These are phyloP conservation scores for Cryptocephalus primarius DNA, from an alignment of 2,888 invertebrate genomes.

Conservation along the genomic window DNA sequence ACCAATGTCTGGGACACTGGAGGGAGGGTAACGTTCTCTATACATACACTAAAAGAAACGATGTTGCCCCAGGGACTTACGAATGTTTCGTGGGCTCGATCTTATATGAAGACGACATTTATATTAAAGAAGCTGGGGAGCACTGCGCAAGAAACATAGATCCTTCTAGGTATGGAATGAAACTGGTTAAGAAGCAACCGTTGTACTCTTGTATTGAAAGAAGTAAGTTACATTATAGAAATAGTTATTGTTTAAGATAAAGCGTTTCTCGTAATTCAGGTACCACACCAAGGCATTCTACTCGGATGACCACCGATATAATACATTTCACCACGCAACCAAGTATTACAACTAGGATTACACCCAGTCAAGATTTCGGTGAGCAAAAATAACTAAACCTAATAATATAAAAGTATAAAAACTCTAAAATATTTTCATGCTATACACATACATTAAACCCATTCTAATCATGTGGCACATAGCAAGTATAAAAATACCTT, in stretches of 20 bases:
- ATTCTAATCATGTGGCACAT: too few species aligned
- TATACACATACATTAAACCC: too few species aligned
- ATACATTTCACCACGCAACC: too few species aligned
- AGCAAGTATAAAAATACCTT: too few species aligned
- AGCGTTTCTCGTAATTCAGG: neutral
- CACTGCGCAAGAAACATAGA: constrained; percentile 50
- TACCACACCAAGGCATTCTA: neutral
- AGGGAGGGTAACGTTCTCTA: constrained; percentile 49
- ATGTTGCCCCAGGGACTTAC: constrained; percentile 44
- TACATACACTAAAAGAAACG: constrained; percentile 53
- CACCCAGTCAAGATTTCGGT: too few species aligned
- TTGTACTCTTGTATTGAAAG: constrained; percentile 27
- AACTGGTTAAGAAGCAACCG: constrained; percentile 39
- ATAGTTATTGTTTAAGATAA: neutral
- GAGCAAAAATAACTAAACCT: too few species aligned
- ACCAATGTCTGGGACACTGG: constrained; percentile 57
- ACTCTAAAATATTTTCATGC: too few species aligned
- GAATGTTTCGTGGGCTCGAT: constrained; percentile 57
- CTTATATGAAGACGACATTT: constrained; percentile 46
- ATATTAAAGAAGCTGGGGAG: constrained; percentile 56
- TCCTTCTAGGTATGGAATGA: constrained; percentile 50
- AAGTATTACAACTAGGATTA: too few species aligned
- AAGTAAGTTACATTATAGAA: constrained; percentile 6
- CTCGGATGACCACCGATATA: neutral
- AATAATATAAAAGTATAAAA: too few species aligned